Percentiles rank a stretch among this genome's conserved stretches.
Conservation (phyloP, 2,888 invertebrate species). For the Cerastis rubricosa region DNA sequence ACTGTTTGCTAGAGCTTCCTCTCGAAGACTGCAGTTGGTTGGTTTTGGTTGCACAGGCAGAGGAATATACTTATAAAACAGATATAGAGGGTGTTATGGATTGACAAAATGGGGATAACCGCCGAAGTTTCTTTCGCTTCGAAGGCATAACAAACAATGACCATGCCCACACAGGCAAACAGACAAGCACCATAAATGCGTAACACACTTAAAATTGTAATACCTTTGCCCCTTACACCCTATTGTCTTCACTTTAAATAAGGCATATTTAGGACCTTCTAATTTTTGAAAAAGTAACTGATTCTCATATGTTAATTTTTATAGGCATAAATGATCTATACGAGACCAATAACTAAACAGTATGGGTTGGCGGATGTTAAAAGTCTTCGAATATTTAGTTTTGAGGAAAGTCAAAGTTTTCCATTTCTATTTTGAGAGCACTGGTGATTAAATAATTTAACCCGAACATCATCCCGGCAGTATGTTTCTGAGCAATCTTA, state of each 20-base stretch:
- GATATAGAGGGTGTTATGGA: not conserved
- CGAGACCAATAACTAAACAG: too few species aligned
- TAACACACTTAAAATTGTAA: too few species aligned
- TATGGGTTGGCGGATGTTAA: too few species aligned
- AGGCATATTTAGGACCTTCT: not conserved
- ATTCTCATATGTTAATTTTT: not conserved
- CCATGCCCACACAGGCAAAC: too few species aligned
- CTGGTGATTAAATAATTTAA: too few species aligned
- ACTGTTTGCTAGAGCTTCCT: not conserved
- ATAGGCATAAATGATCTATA: too few species aligned
- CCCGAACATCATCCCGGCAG: not conserved
- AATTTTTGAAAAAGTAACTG: not conserved
- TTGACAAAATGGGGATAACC: not conserved
- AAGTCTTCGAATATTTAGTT: too few species aligned
- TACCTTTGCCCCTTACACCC: not conserved
- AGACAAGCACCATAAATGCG: too few species aligned
- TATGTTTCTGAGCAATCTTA: not conserved
- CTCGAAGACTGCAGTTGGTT: not conserved
- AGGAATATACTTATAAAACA: not conserved
- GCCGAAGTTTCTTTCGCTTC: not conserved
- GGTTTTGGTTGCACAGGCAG: not conserved
- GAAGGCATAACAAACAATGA: too few species aligned
- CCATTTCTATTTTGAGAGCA: too few species aligned
- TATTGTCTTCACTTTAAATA: not conserved
- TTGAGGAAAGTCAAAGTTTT: too few species aligned